phyloP scores from a whole-genome alignment of 2,888 invertebrate genomes.

The Aporophyla lueneburgensis region DNA sequence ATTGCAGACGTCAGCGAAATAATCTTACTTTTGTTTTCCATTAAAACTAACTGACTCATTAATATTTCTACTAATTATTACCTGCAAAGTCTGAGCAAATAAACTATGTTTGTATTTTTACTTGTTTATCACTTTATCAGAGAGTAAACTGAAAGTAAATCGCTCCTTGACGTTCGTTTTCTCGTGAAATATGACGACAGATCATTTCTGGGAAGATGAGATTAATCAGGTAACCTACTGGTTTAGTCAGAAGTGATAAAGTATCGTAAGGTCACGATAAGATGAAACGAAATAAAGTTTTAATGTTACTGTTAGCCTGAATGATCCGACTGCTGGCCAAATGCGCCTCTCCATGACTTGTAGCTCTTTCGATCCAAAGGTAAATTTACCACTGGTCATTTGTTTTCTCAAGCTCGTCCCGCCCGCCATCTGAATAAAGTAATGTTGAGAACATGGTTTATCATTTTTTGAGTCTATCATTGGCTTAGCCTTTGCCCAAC shows the following conservation, averaged over 20 bases:
- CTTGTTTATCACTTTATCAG: slow-evolving; percentile 51
- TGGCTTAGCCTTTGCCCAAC: background rate
- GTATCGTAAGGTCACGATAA: background rate
- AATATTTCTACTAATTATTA: slow-evolving; percentile 53
- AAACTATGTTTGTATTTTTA: slow-evolving; percentile 43
- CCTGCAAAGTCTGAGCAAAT: slow-evolving; percentile 39
- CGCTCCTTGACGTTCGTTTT: slow-evolving; percentile 49
- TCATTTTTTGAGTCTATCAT: background rate
- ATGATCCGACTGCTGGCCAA: too few relatives aligned
- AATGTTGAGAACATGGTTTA: background rate
- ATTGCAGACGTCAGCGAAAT: slow-evolving; percentile 34
- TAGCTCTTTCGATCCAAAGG: too few relatives aligned
- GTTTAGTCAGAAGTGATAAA: background rate
- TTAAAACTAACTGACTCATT: slow-evolving; percentile 43
- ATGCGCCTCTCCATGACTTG: too few relatives aligned
- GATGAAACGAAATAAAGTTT: background rate
- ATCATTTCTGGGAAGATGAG: slow-evolving; percentile 51
- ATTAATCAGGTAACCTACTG: slow-evolving; percentile 24
- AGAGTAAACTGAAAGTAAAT: slow-evolving; percentile 33
- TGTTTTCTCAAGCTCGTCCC: too few relatives aligned
- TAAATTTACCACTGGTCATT: too few relatives aligned
- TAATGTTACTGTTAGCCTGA: too few relatives aligned
- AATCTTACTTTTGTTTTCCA: slow-evolving; percentile 30
- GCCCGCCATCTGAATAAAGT: background rate
- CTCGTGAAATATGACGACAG: slow-evolving; percentile 47